phyloP scores from a whole-genome alignment of 2,888 invertebrate genomes.

The Agrochola lychnidis region DNA sequence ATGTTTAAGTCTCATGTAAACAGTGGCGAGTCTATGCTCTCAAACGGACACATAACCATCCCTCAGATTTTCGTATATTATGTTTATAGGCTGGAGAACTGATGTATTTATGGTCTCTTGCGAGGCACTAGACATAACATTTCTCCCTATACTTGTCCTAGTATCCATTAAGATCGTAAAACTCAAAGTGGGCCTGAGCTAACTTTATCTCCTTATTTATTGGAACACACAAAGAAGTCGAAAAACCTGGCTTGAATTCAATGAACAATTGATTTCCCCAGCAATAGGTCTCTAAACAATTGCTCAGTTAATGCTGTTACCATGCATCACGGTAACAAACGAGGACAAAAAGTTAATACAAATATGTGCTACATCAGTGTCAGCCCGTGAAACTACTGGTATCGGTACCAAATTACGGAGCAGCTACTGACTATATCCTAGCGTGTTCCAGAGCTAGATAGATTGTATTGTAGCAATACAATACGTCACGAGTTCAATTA shows the following conservation, averaged over 20 bases:
- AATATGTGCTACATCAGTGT: constrained; percentile 48
- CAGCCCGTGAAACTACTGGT: constrained; percentile 10
- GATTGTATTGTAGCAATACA: constrained; percentile 6
- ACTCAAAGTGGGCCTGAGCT: background rate
- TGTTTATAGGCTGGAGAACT: background rate
- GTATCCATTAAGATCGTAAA: background rate
- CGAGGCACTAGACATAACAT: background rate
- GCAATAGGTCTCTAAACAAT: constrained; percentile 30
- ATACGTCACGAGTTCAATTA: constrained; percentile 30
- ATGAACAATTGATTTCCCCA: constrained; percentile 23
- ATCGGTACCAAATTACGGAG: constrained; percentile 11
- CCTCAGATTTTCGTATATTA: background rate
- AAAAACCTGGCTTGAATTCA: background rate
- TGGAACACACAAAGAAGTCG: background rate
- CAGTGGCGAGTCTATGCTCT: background rate
- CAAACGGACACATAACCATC: no score
- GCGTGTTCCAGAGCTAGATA: constrained; percentile 27
- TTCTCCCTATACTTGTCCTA: no score
- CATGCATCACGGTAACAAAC: constrained; percentile 51
- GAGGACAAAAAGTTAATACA: constrained; percentile 54
- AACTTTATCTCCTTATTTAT: background rate
- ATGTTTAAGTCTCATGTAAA: background rate
- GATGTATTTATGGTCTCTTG: background rate
- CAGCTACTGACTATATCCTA: constrained; percentile 12
- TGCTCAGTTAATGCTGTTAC: constrained; percentile 10